A percentile compares a stretch with the other conserved stretches of the same genome.
phyloP scores from a whole-genome alignment of 2,888 invertebrate species.

The Micropterix aruncella region DNA sequence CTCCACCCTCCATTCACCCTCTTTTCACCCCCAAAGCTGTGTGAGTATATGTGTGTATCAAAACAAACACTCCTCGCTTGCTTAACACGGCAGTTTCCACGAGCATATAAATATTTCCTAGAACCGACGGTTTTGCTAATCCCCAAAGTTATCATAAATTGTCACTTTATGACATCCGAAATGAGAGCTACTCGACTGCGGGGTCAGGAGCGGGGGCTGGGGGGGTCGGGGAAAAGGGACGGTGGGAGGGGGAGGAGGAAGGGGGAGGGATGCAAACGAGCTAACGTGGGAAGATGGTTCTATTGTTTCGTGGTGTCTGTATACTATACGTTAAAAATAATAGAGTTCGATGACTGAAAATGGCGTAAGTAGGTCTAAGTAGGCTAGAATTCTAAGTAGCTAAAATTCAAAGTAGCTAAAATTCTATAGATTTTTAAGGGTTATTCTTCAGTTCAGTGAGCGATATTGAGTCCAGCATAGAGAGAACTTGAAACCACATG shows the following conservation, averaged over 20 bases:
- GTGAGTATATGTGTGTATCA: too few relatives aligned
- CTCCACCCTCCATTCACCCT: too few relatives aligned
- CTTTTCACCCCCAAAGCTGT: too few relatives aligned
- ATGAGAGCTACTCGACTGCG: conserved; percentile 17
- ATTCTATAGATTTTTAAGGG: too few relatives aligned
- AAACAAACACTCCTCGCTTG: background rate
- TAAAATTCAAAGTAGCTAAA: too few relatives aligned
- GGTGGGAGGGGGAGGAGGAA: conserved; percentile 36
- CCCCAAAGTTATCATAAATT: conserved; percentile 42
- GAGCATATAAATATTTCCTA: conserved; percentile 26
- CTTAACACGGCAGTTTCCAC: conserved; percentile 28
- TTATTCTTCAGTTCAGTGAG: too few relatives aligned
- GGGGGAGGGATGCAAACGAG: conserved; percentile 11
- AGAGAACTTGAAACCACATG: too few relatives aligned
- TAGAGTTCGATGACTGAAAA: too few relatives aligned
- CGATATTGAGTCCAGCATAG: too few relatives aligned
- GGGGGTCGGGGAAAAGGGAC: conserved; percentile 18
- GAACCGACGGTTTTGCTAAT: conserved; percentile 24
- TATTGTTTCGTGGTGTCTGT: background rate
- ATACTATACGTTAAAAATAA: too few relatives aligned
- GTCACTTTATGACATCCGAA: conserved; percentile 45
- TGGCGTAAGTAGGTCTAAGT: too few relatives aligned
- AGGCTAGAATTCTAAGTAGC: too few relatives aligned
- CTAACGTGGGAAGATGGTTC: background rate
- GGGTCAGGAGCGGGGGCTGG: conserved; percentile 17